These are phyloP conservation scores for Flexamia atlantica DNA, from an alignment of 2,888 invertebrate genomes.

Conservation along the genomic window DNA sequence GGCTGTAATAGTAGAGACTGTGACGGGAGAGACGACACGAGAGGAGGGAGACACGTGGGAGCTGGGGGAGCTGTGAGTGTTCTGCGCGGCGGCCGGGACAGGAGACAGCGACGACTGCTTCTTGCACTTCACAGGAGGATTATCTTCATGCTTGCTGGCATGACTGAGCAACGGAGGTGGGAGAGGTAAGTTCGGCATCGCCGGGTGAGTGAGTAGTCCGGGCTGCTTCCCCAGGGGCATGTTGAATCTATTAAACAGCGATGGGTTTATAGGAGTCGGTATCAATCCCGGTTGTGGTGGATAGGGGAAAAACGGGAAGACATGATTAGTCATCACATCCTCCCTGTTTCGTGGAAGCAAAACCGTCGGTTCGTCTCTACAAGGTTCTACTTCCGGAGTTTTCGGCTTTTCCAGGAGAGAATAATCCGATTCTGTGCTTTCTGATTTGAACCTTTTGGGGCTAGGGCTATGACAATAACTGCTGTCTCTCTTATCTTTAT, in stretches of 20 bases:
- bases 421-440: constrained; percentile 76
- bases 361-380: constrained; percentile 58
- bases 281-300: constrained; percentile 77
- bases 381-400: constrained; percentile 72
- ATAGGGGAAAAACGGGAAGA: constrained; percentile 73
- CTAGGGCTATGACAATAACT: constrained; percentile 71
- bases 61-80: constrained; percentile 19
- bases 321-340: constrained; percentile 70
- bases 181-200: constrained; percentile 60
- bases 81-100: background rate
- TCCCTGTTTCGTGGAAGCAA: constrained; percentile 59
- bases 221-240: constrained; percentile 58
- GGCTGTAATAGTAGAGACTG: constrained; percentile 19
- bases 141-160: constrained; percentile 33
- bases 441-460: constrained; percentile 62
- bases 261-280: constrained; percentile 60
- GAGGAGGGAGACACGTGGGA: constrained; percentile 36
- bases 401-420: constrained; percentile 81
- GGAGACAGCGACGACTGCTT: constrained; percentile 52
- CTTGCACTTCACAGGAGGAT: constrained; percentile 45
- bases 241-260: constrained; percentile 52
- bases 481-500: constrained; percentile 76
- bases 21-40: constrained; percentile 11
- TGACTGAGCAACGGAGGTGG: constrained; percentile 64
- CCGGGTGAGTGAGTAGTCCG: constrained; percentile 74